Evolutionary conservation across 2,888 invertebrate genomes (phyloP), one percentile per base, ranked within the genome.

Genomic region (Trichogramma evanescens): DNA sequence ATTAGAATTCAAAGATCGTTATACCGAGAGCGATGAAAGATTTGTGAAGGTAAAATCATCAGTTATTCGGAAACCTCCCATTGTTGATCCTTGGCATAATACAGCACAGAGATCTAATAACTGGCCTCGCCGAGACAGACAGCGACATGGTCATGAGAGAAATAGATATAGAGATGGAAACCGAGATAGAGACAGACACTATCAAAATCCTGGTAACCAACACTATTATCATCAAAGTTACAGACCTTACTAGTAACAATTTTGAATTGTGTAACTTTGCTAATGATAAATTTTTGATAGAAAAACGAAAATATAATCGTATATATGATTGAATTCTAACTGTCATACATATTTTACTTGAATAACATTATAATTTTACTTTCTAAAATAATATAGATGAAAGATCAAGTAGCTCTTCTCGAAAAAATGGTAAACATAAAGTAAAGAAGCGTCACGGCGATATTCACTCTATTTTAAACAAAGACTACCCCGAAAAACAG

Each of bases 1-100:
- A 69, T 81, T 82, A 62, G 83, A 85, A 70, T 82, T 87, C 54
- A 81, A 82, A 66, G 76, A 82, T 62, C 83, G 87, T 64, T 86
- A 79, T 67, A 85, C 87, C 45, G 83, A 83, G 43, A 80, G 83
- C 6, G 88, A 88, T 77, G 78, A 78, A 51, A 84, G 84, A 56
- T 88, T 84, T 70, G 82, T 83, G 79, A 75, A 74, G 40, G 72
- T 80, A 38, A 70, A 76, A 4, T 79, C 79, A 63, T 74, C 78
- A 9, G 76, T 79, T 13, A 70, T 74, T 2, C 79, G 80, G 7
- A 71, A 64, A 7, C 86, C 87, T 4, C 87, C 87, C 6, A 81
- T 87, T 8, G 68, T 86, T 8, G 83, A 85, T 56, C 81, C 83
- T 9, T 86, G 85, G 85, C 67, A 71, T 51, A 68, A 65, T 56